Conservation (phyloP, 1,140 invertebrate species). For the Riptortus pedestris region DNA sequence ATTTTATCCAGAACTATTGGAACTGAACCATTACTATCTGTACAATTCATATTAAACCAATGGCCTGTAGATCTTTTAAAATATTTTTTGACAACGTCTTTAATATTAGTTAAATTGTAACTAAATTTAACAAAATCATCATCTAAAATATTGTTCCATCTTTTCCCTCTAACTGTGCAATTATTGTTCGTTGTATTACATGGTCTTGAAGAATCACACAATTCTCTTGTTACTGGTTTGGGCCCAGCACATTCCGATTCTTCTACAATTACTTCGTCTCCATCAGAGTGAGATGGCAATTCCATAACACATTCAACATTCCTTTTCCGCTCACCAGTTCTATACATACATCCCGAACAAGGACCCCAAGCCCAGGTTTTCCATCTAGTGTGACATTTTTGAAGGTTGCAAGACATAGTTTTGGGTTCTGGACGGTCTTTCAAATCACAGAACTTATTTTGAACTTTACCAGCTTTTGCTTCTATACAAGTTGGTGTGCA, state of each 20-base stretch:
- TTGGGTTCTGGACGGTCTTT: slow-evolving; percentile 36
- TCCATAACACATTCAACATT: slow-evolving; percentile 41
- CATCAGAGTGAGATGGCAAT: slow-evolving; percentile 34
- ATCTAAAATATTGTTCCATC: background rate
- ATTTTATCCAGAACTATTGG: background rate
- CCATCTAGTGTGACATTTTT: slow-evolving; percentile 42
- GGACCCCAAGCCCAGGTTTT: slow-evolving; percentile 42
- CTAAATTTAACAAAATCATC: background rate
- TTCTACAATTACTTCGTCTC: slow-evolving; percentile 40
- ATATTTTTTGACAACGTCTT: background rate
- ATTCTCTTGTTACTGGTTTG: slow-evolving; percentile 33
- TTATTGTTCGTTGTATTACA: slow-evolving; percentile 28
- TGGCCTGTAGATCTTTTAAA: background rate
- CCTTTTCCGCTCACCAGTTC: slow-evolving; percentile 37
- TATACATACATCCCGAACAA: slow-evolving; percentile 40
- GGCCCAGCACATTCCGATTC: slow-evolving; percentile 37
- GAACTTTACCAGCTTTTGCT: slow-evolving; percentile 39
- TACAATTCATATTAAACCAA: background rate
- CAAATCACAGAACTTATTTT: slow-evolving; percentile 37
- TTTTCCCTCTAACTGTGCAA: background rate
- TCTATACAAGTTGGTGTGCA: slow-evolving; percentile 40
- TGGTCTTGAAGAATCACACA: slow-evolving; percentile 37
- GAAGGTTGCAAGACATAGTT: slow-evolving; percentile 38
- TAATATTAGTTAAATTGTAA: background rate
- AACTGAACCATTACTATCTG: background rate